A percentile compares a stretch with the other conserved stretches of the same genome.
These are phyloP conservation scores for Melanotus villosus DNA, from an alignment of 2,888 invertebrate genomes.

Conservation along the genomic window DNA sequence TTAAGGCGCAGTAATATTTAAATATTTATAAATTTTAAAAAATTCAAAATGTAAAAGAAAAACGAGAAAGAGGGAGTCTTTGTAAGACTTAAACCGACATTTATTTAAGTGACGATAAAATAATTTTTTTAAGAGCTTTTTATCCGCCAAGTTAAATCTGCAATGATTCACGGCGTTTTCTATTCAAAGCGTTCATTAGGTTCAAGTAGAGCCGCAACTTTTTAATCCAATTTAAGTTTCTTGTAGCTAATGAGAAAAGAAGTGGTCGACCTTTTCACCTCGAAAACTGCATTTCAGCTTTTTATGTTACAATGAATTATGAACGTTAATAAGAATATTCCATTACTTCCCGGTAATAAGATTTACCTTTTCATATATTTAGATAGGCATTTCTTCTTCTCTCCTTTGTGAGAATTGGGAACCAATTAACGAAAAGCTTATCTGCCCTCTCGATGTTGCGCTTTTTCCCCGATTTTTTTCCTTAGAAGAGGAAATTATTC, in stretches of 20 bases:
- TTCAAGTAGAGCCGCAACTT: slow-evolving; percentile 44
- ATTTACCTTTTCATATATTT: background rate
- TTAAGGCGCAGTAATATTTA: too few species aligned
- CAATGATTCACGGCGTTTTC: slow-evolving; percentile 5
- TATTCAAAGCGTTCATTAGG: slow-evolving; percentile 37
- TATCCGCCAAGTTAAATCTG: background rate
- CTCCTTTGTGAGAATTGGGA: slow-evolving; percentile 11
- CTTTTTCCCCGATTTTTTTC: slow-evolving; percentile 5
- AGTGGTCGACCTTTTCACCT: slow-evolving; percentile 33
- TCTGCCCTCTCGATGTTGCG: slow-evolving; percentile 4
- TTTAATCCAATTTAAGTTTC: slow-evolving; percentile 53
- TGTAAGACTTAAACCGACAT: too few species aligned
- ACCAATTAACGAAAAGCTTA: slow-evolving; percentile 14
- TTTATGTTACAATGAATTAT: slow-evolving; percentile 34
- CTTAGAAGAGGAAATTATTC: slow-evolving; percentile 1
- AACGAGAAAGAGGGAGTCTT: too few species aligned
- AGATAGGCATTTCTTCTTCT: background rate
- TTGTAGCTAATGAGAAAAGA: slow-evolving; percentile 50
- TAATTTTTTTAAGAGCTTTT: slow-evolving; percentile 1
- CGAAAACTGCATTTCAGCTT: slow-evolving; percentile 21
- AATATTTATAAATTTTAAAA: too few species aligned
- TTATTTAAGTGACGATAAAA: too few species aligned
- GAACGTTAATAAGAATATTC: slow-evolving; percentile 23
- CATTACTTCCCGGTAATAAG: slow-evolving; percentile 6
- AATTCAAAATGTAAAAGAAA: too few species aligned